These are phyloP conservation scores for Huso huso DNA, from an alignment of 2,797 vertebrate genomes.

Conservation along the genomic window DNA sequence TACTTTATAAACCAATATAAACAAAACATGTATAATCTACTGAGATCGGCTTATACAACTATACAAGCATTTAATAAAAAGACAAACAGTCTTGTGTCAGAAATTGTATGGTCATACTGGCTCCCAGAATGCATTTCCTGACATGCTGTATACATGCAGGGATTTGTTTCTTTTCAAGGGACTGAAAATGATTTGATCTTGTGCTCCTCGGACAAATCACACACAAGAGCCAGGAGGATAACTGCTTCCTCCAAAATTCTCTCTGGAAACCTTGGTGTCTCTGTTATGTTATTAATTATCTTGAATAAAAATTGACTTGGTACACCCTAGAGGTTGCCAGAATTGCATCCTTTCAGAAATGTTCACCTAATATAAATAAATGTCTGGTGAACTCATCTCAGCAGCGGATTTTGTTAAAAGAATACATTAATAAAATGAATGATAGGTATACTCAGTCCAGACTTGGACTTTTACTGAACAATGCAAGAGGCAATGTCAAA, in stretches of 20 bases:
- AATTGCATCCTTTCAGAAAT: too few relatives aligned
- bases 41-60: conserved; percentile 22
- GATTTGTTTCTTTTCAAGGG: conserved; percentile 12
- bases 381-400: too few relatives aligned
- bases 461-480: too few relatives aligned
- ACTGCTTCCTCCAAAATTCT: conserved; percentile 22
- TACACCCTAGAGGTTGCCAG: too few relatives aligned
- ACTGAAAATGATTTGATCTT: conserved; percentile 3
- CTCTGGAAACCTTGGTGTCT: conserved; percentile 16
- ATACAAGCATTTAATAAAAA: conserved; percentile 51
- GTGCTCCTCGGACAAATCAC: not conserved
- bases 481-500: too few relatives aligned
- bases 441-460: too few relatives aligned
- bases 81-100: conserved; percentile 31
- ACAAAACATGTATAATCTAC: conserved; percentile 9
- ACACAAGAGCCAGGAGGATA: conserved; percentile 10
- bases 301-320: too few relatives aligned
- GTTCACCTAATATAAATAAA: too few relatives aligned
- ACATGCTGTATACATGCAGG: not conserved
- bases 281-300: too few relatives aligned
- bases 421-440: too few relatives aligned
- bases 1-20: conserved; percentile 2
- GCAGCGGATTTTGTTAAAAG: too few relatives aligned
- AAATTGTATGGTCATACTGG: not conserved
- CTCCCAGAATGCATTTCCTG: not conserved